Evolutionary conservation across 2,113 vertebrate genomes (phyloP).

Genomic region (Gambusia affinis): DNA sequence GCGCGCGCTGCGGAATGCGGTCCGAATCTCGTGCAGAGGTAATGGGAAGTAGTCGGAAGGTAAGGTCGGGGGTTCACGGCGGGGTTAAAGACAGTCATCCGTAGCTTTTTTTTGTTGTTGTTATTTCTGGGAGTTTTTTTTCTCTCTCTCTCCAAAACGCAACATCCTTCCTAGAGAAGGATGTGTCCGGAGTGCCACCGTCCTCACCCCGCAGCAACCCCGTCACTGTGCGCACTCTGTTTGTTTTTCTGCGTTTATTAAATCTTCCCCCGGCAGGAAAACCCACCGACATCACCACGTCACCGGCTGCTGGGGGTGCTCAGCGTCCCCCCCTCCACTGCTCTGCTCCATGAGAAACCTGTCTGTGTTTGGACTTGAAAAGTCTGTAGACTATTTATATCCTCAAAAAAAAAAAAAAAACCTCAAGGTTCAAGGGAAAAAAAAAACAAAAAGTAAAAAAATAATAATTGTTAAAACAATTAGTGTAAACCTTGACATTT

Average conservation of each 20-base stretch:
- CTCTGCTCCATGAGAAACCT: conserved; percentile 62
- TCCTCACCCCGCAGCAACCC: conserved; percentile 64
- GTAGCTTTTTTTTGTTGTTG: conserved; percentile 84
- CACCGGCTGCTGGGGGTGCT: conserved; percentile 70
- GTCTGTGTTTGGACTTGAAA: conserved; percentile 62
- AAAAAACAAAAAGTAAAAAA: too few species aligned
- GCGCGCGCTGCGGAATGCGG: conserved; percentile 62
- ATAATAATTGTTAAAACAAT: too few species aligned
- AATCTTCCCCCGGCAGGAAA: conserved; percentile 84
- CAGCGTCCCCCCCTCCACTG: conserved; percentile 34
- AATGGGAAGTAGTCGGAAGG: conserved; percentile 89
- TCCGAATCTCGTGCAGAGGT: conserved; percentile 85
- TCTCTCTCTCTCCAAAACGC: conserved; percentile 75
- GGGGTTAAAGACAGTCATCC: conserved; percentile 85
- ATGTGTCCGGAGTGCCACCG: conserved; percentile 80
- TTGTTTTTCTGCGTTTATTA: conserved; percentile 89
- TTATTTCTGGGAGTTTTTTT: conserved; percentile 15
- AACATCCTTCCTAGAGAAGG: conserved; percentile 92
- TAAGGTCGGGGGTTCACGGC: conserved; percentile 87
- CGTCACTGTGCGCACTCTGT: conserved; percentile 77
- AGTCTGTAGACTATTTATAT: conserved; percentile 62
- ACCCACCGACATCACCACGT: conserved; percentile 77
- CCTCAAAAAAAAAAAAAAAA: neutral
- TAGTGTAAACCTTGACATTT: too few species aligned
- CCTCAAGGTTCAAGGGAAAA: too few species aligned